Percentiles rank a stretch among this genome's conserved stretches.
phyloP scores from a whole-genome alignment of 2,113 vertebrate genomes.

The Alosa alosa region DNA sequence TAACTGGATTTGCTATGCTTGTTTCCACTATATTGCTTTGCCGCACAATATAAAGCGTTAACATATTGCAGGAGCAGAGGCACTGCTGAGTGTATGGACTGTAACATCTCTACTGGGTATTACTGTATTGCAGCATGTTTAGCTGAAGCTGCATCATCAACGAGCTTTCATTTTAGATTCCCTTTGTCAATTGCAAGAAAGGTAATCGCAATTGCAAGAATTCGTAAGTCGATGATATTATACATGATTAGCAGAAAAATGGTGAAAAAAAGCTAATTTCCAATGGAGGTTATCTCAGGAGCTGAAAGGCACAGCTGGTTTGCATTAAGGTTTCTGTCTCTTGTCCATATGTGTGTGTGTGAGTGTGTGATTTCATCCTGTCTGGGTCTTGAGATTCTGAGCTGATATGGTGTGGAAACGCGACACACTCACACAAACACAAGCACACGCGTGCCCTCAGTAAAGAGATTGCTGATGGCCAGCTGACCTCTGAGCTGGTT shows the following conservation, averaged over 20 bases:
- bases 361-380: slow-evolving; percentile 45
- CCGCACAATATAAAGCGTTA: neutral
- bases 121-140: neutral
- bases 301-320: slow-evolving; percentile 56
- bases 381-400: slow-evolving; percentile 63
- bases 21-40: neutral
- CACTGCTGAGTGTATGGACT: neutral
- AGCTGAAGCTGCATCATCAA: neutral
- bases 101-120: neutral
- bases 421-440: too few species aligned
- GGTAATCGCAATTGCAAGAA: neutral
- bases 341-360: slow-evolving; percentile 40
- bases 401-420: slow-evolving; percentile 33
- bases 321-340: slow-evolving; percentile 78
- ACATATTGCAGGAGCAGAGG: neutral
- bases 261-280: neutral
- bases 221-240: neutral
- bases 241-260: neutral
- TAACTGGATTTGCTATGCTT: neutral
- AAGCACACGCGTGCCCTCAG: slow-evolving; percentile 27
- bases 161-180: neutral
- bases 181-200: neutral
- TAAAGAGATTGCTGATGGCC: neutral
- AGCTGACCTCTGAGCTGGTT: neutral
- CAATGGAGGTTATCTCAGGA: slow-evolving; percentile 17